Conservation (phyloP, 2,797 vertebrate species). For the Oceanodroma leucorhoa region DNA sequence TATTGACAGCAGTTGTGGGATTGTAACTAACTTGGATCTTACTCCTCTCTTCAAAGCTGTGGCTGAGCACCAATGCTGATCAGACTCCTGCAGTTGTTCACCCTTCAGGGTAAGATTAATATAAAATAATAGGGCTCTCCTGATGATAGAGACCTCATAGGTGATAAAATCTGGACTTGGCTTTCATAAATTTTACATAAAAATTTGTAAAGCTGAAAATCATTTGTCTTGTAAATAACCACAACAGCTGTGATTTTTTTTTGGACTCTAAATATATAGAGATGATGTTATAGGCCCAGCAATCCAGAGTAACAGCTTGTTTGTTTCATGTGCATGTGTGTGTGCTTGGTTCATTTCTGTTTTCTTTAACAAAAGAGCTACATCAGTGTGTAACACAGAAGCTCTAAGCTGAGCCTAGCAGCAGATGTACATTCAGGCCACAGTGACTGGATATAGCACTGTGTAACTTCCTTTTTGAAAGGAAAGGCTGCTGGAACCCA, state of each 20-base stretch:
- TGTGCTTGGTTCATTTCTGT: not conserved
- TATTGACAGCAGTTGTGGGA: not conserved
- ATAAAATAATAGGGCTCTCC: not conserved
- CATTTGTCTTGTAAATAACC: not conserved
- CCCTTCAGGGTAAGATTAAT: not conserved
- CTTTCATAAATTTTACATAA: not conserved
- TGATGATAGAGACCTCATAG: not conserved
- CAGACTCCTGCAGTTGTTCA: not conserved
- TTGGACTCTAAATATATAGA: not conserved
- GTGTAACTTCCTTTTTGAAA: not conserved
- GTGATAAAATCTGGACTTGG: not conserved
- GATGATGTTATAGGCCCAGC: not conserved
- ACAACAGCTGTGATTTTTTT: not conserved
- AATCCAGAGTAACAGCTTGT: not conserved
- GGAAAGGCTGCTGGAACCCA: not conserved
- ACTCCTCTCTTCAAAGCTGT: not conserved
- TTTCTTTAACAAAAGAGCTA: not conserved
- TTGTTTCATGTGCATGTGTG: not conserved
- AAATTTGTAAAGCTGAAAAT: not conserved
- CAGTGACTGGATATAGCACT: not conserved
- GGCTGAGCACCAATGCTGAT: not conserved
- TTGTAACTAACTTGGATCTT: not conserved
- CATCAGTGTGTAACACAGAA: not conserved
- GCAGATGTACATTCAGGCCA: not conserved
- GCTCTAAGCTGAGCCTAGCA: not conserved